Evolutionary conservation across 1,140 invertebrate genomes (phyloP), one percentile per base, ranked within the genome.

Genomic region (Lordiphosa clarofinis): DNA sequence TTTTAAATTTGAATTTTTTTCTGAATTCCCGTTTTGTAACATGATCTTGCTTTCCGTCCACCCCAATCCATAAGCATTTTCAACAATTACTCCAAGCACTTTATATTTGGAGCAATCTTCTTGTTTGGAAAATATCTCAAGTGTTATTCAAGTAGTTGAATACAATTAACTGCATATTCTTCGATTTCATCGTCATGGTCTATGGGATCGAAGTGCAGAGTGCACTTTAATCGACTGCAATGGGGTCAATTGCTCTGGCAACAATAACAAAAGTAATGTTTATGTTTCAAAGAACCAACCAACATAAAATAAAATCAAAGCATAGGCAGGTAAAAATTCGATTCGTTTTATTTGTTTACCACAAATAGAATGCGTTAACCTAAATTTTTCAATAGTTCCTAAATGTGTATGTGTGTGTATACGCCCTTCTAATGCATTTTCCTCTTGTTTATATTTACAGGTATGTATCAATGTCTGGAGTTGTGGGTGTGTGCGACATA

Each of bases 121-220:
- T 7, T 31, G 28, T 31, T 31, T 31, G 2, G 28, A 31, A 31
- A 31, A 31, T 46, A 46, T 33, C 11, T 11, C 43, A 46, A 46
- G 43, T 46, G 43, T 33, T 46, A 31, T 46, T 10, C 43, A 71
- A 71, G 68, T 67, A 67, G 19, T 61, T 70, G 44, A 60, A 55
- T 56, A 62, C 28, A 33, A 50, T 58, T 60, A 31, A 52, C 44
- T 60, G 62, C 62, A 56, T 37, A 35, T 36, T 36, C 47, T 19
- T 37, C 60, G 73, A 84, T 60, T 84, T 82, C 65, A 84, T 84
- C 52, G 63, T 36, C 68, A 73, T 68, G 76, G 66, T 66, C 81
- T 81, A 63, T 71, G 47, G 52, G 46, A 49, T 50, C 38, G 64
- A 55, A 48, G 52, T 9, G 38, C 35, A 33, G 60, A 58, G 47